phyloP scores from a whole-genome alignment of 2,888 invertebrate genomes.

The Drosophila recens region DNA sequence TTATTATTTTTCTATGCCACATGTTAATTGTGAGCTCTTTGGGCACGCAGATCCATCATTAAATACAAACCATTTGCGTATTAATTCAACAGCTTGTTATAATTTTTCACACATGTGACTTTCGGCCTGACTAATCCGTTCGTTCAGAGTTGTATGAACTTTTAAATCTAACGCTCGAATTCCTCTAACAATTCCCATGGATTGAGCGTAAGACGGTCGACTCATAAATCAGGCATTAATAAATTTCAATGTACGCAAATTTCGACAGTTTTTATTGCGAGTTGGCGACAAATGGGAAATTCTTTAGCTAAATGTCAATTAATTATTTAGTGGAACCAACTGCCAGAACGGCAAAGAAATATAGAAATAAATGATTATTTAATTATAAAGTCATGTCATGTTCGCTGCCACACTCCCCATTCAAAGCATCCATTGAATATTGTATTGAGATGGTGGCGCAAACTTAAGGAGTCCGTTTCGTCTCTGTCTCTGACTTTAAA shows the following conservation, averaged over 20 bases:
- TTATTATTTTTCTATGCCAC: conserved; percentile 21
- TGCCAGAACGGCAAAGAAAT: conserved; percentile 6
- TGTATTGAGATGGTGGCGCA: conserved; percentile 28
- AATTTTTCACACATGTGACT: conserved; percentile 60
- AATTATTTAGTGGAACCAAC: conserved; percentile 69
- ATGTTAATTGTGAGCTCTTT: conserved; percentile 15
- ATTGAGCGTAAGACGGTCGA: conserved; percentile 43
- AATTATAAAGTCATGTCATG: conserved; percentile 77
- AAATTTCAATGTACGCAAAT: conserved; percentile 67
- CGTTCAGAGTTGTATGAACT: conserved; percentile 20
- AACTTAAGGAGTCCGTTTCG: conserved; percentile 21
- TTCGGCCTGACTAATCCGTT: conserved; percentile 48
- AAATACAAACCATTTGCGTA: conserved; percentile 18
- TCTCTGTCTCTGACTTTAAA: conserved; percentile 9
- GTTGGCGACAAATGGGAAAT: conserved; percentile 58
- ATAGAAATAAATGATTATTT: conserved; percentile 52
- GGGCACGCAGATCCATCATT: conserved; percentile 45
- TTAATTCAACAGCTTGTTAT: conserved; percentile 37
- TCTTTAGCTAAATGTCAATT: conserved; percentile 78
- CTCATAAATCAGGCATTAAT: conserved; percentile 73
- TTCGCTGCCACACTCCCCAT: conserved; percentile 24
- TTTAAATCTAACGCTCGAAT: conserved; percentile 70
- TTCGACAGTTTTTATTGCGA: conserved; percentile 47
- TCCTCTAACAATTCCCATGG: conserved; percentile 53
- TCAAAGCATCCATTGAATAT: conserved; percentile 51